Base-by-base conservation (phyloP, 2,888 invertebrate genomes). In the Digitonthophagus gazella region DNA sequence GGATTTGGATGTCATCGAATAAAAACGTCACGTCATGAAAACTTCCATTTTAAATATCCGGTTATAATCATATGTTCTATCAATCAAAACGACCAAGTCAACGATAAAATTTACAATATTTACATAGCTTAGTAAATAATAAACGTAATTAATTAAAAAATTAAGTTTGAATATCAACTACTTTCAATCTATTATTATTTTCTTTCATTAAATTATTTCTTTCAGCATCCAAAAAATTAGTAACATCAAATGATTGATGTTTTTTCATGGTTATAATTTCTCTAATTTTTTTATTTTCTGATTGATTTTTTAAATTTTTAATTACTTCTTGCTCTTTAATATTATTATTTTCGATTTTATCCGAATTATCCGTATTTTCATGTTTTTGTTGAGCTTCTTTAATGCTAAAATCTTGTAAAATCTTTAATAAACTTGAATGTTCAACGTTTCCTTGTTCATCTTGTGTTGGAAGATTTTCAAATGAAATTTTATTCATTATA, bases 361-460 rank as follows among this genome's bases (percentile, higher is more conserved):
- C 66, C 19, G 58, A 18, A 56, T 66, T 65, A 58, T 64, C n/a
- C n/a, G n/a, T 67, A 65, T 16, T 56, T 65, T 67, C 64, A 54
- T 69, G 66, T 16, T 18, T 20, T 19, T 61, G 8, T 19, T 61
- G 61, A 11, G 64, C 66, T 19, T 68, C 68, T 72, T 75, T 78
- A 56, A 80, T 76, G 66, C 80, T 81, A 67, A 76, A 81, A 67
- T 81, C 77, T 69, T 82, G 79, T 55, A 82, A 72, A 64, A 83
- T 82, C 72, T 78, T 80, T 77, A 83, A 80, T 63, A 83, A 72
- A 73, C 77, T 79, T 5, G 82, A 82, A 74, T 83, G 82, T 71
- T 82, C 82, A 8, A 77, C 76, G 11, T 76, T 71, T 1, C 75
- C 76, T 19, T 77, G 73, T 61, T 78, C 78, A 57, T 76, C 73